Base-by-base conservation (phyloP, 37 sponge, comb jelly and placozoan species). In the Spongilla lacustris region DNA sequence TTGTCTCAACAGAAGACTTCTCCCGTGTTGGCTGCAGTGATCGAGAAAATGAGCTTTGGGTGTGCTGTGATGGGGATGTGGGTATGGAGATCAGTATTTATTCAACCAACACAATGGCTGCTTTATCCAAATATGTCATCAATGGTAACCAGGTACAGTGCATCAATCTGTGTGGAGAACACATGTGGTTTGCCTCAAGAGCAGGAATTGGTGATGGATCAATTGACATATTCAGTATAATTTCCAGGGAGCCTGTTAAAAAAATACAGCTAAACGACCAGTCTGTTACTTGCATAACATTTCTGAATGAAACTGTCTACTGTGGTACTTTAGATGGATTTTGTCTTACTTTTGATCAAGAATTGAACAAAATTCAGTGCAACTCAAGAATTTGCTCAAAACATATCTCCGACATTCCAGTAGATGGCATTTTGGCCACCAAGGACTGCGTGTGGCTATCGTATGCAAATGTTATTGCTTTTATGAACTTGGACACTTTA, bases 321-420 rank as follows among this genome's bases (percentile, higher is more conserved):
- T 30, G 90, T 26, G 94, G 94, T 6, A 93, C 94, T 36, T 77
- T 93, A 38, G 94, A 93, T 50, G 94, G 94, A 34, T 93, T 84
- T 73, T 83, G 87, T 27, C 90, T 93, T 72, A 48, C 76, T n/a
- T 93, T 89, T 67, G 71, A 36, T 0, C 79, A 88, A 33, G 48
- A 86, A 2, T 35, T 32, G 30, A 33, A 87, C 85, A 28, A 86
- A 74, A 17, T n/a, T n/a, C n/a, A n/a, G n/a, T 36, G 48, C 27
- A 21, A 17, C 75, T 75, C 35, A 11, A 82, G 67, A 41, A 90
- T 90, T 29, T 29, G 73, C 25, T 79, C 84, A 79, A 83, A 90
- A 73, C 90, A 87, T 68, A 66, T 93, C 71, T 89, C 94, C 2
- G 87, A 89, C 68, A 74, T 86, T 81, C 76, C 86, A 33, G 73